These are phyloP conservation scores for Nephrotoma guestfalica DNA, from an alignment of 2,888 invertebrate genomes.

Conservation along the genomic window DNA sequence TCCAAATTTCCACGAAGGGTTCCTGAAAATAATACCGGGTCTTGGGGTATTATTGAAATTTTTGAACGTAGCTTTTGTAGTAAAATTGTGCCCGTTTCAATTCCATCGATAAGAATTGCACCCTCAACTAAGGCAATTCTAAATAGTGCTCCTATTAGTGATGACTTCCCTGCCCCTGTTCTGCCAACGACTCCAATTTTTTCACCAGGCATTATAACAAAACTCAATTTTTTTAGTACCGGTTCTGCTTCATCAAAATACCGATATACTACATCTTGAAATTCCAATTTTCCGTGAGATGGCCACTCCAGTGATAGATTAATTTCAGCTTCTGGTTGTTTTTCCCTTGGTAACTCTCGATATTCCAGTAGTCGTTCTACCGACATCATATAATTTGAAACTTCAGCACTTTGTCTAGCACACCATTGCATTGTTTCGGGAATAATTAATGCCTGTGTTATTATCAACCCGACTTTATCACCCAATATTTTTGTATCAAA, in stretches of 20 bases:
- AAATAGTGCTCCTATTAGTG: slow-evolving; percentile 41
- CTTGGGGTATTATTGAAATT: slow-evolving; percentile 47
- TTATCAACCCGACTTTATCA: slow-evolving; percentile 37
- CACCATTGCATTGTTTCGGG: slow-evolving; percentile 51
- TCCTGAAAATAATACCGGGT: slow-evolving; percentile 36
- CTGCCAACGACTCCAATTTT: slow-evolving; percentile 49
- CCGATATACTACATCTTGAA: slow-evolving; percentile 39
- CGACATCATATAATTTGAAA: slow-evolving; percentile 47
- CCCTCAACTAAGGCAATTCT: slow-evolving; percentile 51
- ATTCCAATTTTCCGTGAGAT: slow-evolving; percentile 33
- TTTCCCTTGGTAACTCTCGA: slow-evolving; percentile 24
- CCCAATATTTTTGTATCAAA: slow-evolving; percentile 17
- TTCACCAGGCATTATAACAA: slow-evolving; percentile 35
- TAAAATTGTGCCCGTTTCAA: slow-evolving; percentile 42
- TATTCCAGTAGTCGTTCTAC: slow-evolving; percentile 66
- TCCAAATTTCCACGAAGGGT: slow-evolving; percentile 49
- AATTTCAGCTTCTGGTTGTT: slow-evolving; percentile 23
- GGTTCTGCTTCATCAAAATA: slow-evolving; percentile 71
- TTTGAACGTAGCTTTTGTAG: slow-evolving; percentile 43
- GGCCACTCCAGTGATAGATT: slow-evolving; percentile 32
- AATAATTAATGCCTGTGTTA: slow-evolving; percentile 36
- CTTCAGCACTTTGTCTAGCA: slow-evolving; percentile 57
- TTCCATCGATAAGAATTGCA: slow-evolving; percentile 50
- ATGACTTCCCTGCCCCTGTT: slow-evolving; percentile 60
- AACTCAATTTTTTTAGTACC: slow-evolving; percentile 56